Evolutionary conservation across 2,888 invertebrate genomes (phyloP).

Genomic region (Pyrocoelia pectoralis): DNA sequence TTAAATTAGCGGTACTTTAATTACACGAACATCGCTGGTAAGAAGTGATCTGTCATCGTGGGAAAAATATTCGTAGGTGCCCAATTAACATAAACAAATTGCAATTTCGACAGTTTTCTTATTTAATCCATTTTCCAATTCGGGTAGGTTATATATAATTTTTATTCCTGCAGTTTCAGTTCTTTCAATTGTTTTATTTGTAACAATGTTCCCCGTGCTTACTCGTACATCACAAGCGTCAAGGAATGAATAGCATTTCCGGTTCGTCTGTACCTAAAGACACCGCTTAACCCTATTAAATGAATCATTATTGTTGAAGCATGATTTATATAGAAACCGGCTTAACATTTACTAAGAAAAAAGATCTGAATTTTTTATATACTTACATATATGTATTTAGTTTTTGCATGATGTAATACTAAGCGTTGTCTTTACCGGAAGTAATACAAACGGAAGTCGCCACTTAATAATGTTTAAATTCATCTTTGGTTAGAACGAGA

Average conservation of each 20-base stretch:
- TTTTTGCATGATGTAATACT: neutral
- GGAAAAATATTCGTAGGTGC: neutral
- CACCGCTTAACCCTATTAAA: constrained; percentile 1
- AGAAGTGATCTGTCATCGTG: too few species aligned
- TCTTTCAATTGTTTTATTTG: neutral
- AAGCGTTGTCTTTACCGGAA: neutral
- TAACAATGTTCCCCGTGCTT: neutral
- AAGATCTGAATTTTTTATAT: neutral
- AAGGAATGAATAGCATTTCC: constrained; percentile 5
- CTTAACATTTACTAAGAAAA: neutral
- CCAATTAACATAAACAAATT: too few species aligned
- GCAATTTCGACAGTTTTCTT: neutral
- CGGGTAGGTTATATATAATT: too few species aligned
- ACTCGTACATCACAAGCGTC: neutral
- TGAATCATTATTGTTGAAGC: constrained; percentile 5
- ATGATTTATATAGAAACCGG: neutral
- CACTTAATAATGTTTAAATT: neutral
- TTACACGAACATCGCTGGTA: neutral
- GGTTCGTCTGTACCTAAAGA: neutral
- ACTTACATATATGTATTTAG: neutral
- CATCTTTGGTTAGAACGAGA: neutral
- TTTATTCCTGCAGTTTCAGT: neutral
- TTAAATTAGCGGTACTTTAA: neutral
- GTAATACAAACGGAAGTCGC: constrained; percentile 2
- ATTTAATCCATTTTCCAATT: too few species aligned